Evolutionary conservation across 2,888 invertebrate species (phyloP), one percentile per base, ranked within the genome.

Genomic region (Chorisops tibialis): DNA sequence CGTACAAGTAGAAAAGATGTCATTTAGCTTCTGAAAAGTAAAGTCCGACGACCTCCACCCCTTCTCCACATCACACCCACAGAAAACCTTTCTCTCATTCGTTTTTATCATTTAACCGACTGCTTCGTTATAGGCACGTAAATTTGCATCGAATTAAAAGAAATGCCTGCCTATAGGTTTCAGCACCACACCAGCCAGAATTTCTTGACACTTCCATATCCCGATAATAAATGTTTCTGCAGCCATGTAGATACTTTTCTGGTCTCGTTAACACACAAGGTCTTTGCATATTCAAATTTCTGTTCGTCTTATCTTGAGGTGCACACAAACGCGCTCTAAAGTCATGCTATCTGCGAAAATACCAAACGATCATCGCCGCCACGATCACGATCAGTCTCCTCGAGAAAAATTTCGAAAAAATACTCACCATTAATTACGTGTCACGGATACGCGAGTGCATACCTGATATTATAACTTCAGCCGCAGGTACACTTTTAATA

Each of bases 371-470:
- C 56, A 43, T 56, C 30, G 45, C 45, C 45, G 45, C 56, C 16
- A 18, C 21, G 56, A 56, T 56, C 38, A 56, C 45, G 38, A 56
- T 56, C 56, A 56, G 56, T 14, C 16, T 48, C 12, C 19, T 4
- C 18, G 21, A 48, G 45, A 47, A 48, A 45, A 21, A 45, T 48
- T 56, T 30, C n/a, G n/a, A 12, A 24, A 30, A 56, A 45, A 48
- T 59, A 38, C 21, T 39, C 38, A 7, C 45, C 59, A 59, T 59
- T 59, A 59, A 59, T 59, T 59, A 59, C 59, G 14, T 30, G 48
- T 39, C 47, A 45, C 59, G 30, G 21, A 19, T 43, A 43, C 18
- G 52, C 37, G 51, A 18, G n/a, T 11, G 12, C 43, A 24, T 56
- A 54, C 19, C 35, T 16, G 24, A 45, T 6, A 56, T 18, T n/a